Percentiles rank a stretch among this genome's conserved stretches.
These are phyloP conservation scores for Pammene aurita DNA, from an alignment of 2,888 invertebrate species.

Conservation along the genomic window DNA sequence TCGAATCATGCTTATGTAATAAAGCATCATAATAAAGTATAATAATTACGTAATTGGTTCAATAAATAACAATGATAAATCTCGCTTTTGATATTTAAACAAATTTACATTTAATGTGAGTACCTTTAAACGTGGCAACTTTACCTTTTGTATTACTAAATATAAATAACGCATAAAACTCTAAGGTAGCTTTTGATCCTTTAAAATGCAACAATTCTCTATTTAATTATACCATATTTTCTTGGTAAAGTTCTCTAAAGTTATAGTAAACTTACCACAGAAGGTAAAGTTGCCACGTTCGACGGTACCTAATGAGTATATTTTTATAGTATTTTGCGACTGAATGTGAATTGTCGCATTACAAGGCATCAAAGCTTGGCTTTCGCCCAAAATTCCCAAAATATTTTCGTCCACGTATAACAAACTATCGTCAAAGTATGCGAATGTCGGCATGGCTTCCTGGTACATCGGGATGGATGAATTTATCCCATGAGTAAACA, in stretches of 20 bases:
- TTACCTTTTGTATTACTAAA: too few relatives aligned
- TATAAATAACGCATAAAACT: too few relatives aligned
- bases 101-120: conserved; percentile 1
- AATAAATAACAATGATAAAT: not conserved
- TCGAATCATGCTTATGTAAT: not conserved
- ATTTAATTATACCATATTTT: too few relatives aligned
- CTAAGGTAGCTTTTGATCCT: too few relatives aligned
- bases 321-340: conserved; percentile 9
- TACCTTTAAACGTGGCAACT: too few relatives aligned
- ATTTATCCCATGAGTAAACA: not conserved
- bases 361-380: conserved; percentile 30
- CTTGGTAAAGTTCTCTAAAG: too few relatives aligned
- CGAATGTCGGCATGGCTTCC: conserved; percentile 29
- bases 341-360: conserved; percentile 23
- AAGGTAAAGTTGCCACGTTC: too few relatives aligned
- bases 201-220: too few relatives aligned
- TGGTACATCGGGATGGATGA: conserved; percentile 12
- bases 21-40: not conserved
- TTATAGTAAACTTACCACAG: too few relatives aligned
- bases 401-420: conserved; percentile 35
- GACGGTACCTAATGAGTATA: not conserved
- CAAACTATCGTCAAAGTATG: conserved; percentile 22
- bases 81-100: not conserved
- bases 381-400: conserved; percentile 32
- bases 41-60: not conserved